These are phyloP conservation scores for Samia ricini DNA, from an alignment of 1,140 invertebrate genomes.

Conservation along the genomic window DNA sequence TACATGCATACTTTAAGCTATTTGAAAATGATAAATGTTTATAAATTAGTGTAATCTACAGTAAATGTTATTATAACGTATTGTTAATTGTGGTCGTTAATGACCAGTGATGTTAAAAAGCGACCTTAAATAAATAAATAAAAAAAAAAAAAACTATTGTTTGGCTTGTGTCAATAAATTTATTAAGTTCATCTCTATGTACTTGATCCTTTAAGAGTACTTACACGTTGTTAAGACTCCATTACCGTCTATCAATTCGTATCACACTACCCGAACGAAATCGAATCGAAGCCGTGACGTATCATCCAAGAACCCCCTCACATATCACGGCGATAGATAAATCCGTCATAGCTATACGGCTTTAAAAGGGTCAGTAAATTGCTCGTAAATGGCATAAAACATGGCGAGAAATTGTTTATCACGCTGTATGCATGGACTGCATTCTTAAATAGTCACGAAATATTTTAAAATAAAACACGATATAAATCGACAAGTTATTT, in stretches of 20 bases:
- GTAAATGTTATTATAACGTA: no score
- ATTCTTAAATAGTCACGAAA: neutral
- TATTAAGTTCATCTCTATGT: slow-evolving; percentile 6
- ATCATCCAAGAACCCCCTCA: slow-evolving; percentile 36
- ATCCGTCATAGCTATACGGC: slow-evolving; percentile 31
- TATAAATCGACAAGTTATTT: no score
- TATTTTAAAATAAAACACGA: no score
- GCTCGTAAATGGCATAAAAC: slow-evolving; percentile 1
- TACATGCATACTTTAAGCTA: no score
- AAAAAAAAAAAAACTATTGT: no score
- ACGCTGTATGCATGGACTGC: neutral
- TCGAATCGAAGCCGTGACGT: slow-evolving; percentile 45
- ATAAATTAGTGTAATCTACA: no score
- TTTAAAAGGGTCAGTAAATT: slow-evolving; percentile 53
- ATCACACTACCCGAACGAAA: slow-evolving; percentile 34
- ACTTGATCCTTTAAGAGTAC: neutral
- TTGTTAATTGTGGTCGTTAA: no score
- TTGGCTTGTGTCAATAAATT: no score
- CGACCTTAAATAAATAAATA: no score
- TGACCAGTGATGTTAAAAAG: no score
- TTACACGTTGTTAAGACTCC: slow-evolving; percentile 50
- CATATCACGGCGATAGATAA: slow-evolving; percentile 47
- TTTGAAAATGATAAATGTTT: no score
- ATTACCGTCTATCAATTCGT: slow-evolving; percentile 59
- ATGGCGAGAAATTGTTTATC: neutral